Base-by-base conservation (phyloP, 2,113 vertebrate species). In the Clarias magur region DNA sequence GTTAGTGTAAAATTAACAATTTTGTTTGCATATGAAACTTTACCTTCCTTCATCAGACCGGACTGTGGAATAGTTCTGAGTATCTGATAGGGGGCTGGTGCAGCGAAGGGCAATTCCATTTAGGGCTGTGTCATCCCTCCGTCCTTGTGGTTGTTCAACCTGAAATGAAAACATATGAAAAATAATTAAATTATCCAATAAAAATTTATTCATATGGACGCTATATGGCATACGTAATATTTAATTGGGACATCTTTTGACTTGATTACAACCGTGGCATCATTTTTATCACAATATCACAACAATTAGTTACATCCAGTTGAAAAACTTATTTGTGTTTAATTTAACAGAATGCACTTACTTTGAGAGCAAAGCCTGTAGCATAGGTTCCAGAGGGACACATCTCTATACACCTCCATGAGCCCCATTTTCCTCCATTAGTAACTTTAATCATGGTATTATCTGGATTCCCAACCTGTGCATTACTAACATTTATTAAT, bases 281-380 rank as follows among this genome's bases (percentile, higher is more conserved):
- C 0, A 42, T 42, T 42, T 42, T 42, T 42, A 42, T 42, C 4
- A 42, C 42, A 42, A 42, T 42, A 42, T 42, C 42, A 42, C 42
- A 42, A 42, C 42, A 42, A 6, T 42, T 42, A 4, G 42, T 7
- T 42, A 42, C 42, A 42, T 38, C 34, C 42, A 42, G 6, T 42
- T 42, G 6, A 42, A 42, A 42, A 42, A 42, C 42, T 0, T 42
- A 42, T 42, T 42, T 42, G 42, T 42, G 4, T 3, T 42, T 42
- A 42, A 42, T 42, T 42, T 42, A 85, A 62, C 8, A 1, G 21
- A 8, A 34, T 23, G 15, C 56, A 80, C 75, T 27, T 8, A 86
- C 85, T 54, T 27, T 80, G n/a, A 86, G 85, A 5, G 53, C 70
- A 57, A 86, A 86, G 48, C 85, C 85, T n/a, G 53, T 86, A 38